Base-by-base conservation (phyloP, 2,113 vertebrate species). In the Hucho hucho region DNA sequence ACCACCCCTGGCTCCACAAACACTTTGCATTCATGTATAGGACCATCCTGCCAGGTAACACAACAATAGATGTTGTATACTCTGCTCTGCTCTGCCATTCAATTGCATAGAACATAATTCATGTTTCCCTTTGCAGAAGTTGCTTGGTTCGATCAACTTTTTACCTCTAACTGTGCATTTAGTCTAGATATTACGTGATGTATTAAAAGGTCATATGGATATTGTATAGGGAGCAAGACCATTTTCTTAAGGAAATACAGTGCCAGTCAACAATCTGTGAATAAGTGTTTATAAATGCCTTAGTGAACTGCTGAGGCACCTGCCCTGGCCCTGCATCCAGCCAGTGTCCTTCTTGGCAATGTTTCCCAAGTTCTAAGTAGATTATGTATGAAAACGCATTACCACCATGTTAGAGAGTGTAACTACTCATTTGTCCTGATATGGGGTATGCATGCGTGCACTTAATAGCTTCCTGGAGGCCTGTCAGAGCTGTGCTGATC, bases 21-120 rank as follows among this genome's bases (percentile, higher is more conserved):
- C 98, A 99, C 90, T 99, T 97, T 66, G 95, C 95, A n/a, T 99
- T 99, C 91, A 92, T 99, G 88, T 99, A 99, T 82, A 94, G 96
- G 81, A 99, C 97, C 43, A 81, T 98, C 81, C 90, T 99, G 20
- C 98, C 98, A 75, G 98, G 98, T 98, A 92, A 82, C 76, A 53
- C 11, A n/a, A 24, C 2, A 11, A 3, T 63, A n/a, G 14, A n/a
- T 59, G 49, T 53, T 16, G 49, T 53, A 14, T 18, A 16, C 47
- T 13, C 4, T 16, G 14, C 49, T 53, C 13, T 53, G 49, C 49
- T 14, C 16, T 18, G 49, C 49, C 14, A 18, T 53, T 53, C 3
- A 4, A 18, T 18, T 18, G 14, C 16, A 53, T 18, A 53, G 14
- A 53, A 14, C 12, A 14, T 53, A 53, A 53, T 53, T 53, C 11